Percentiles rank a stretch among this genome's conserved stretches.
phyloP scores from a whole-genome alignment of 2,888 invertebrate species.

The Eubasilissa splendida region DNA sequence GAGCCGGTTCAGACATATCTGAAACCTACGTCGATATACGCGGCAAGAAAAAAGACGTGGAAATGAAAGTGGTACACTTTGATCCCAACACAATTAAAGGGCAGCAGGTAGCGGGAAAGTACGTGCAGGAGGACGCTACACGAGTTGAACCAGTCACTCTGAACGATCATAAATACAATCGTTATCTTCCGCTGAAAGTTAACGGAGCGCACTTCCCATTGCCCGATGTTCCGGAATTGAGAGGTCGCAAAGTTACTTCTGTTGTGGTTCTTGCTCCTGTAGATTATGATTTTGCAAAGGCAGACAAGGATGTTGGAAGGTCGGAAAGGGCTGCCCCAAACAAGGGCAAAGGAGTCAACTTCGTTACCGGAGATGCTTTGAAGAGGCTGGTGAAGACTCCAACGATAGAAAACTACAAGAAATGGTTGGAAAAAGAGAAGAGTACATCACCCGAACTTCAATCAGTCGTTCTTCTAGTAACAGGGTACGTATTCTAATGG shows the following conservation, averaged over 20 bases:
- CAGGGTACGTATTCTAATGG: slow-evolving; percentile 76
- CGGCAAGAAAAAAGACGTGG: slow-evolving; percentile 76
- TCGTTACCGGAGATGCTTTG: slow-evolving; percentile 82
- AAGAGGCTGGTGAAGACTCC: slow-evolving; percentile 84
- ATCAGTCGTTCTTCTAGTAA: slow-evolving; percentile 86
- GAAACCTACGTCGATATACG: slow-evolving; percentile 63
- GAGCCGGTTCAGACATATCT: slow-evolving; percentile 73
- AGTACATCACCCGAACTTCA: slow-evolving; percentile 83
- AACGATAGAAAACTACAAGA: slow-evolving; percentile 82
- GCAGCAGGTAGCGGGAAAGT: slow-evolving; percentile 79
- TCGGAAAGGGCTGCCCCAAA: slow-evolving; percentile 72
- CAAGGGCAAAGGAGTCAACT: slow-evolving; percentile 80
- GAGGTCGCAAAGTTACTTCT: slow-evolving; percentile 85
- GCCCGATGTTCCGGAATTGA: slow-evolving; percentile 83
- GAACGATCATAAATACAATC: slow-evolving; percentile 83
- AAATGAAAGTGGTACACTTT: slow-evolving; percentile 90
- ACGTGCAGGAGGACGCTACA: slow-evolving; percentile 81
- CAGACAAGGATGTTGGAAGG: slow-evolving; percentile 66
- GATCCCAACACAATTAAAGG: slow-evolving; percentile 84
- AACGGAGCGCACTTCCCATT: slow-evolving; percentile 89
- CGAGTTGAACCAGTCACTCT: slow-evolving; percentile 83
- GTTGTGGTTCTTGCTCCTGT: slow-evolving; percentile 90
- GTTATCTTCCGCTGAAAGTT: slow-evolving; percentile 88
- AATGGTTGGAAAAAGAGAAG: slow-evolving; percentile 85
- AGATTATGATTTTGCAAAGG: slow-evolving; percentile 76